These are phyloP conservation scores for Stichodactyla helianthus DNA, from an alignment of 64 coral and sea anemone species.

Conservation along the genomic window DNA sequence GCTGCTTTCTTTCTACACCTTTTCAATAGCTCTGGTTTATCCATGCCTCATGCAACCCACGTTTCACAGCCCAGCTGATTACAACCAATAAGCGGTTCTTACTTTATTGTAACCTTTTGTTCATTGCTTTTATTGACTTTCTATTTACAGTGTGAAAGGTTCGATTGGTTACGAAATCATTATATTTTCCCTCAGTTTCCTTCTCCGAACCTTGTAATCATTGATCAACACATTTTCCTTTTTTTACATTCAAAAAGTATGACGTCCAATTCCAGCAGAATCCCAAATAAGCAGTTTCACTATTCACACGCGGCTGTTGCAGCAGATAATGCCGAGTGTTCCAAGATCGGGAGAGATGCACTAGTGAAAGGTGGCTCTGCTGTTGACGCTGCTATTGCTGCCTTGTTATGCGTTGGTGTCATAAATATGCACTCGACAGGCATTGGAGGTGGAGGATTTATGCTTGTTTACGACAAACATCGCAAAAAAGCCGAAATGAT, in stretches of 20 bases:
- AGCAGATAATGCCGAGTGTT: slow-evolving; percentile 73
- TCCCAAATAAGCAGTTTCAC: slow-evolving; percentile 57
- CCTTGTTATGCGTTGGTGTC: slow-evolving; percentile 85
- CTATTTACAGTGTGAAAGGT: too few relatives aligned
- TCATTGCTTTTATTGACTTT: too few relatives aligned
- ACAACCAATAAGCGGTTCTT: too few relatives aligned
- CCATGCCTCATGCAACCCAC: too few relatives aligned
- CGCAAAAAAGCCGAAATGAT: slow-evolving; percentile 83
- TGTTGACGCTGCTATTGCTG: slow-evolving; percentile 80
- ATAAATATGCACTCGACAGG: slow-evolving; percentile 92
- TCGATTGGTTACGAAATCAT: too few relatives aligned
- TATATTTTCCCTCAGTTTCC: too few relatives aligned
- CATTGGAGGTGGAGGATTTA: slow-evolving; percentile 92
- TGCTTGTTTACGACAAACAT: slow-evolving; percentile 79
- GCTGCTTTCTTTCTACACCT: too few relatives aligned
- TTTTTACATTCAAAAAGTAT: neutral
- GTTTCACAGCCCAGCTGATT: too few relatives aligned
- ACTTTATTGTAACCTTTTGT: too few relatives aligned
- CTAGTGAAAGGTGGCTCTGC: slow-evolving; percentile 77
- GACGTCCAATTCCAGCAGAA: slow-evolving; percentile 12
- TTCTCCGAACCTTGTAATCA: neutral
- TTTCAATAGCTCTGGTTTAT: too few relatives aligned
- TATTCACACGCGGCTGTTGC: slow-evolving; percentile 85
- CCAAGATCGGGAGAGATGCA: slow-evolving; percentile 70
- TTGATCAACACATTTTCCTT: neutral